These are phyloP conservation scores for Drosophila mercatorum DNA, from an alignment of 2,888 invertebrate species.

Conservation along the genomic window DNA sequence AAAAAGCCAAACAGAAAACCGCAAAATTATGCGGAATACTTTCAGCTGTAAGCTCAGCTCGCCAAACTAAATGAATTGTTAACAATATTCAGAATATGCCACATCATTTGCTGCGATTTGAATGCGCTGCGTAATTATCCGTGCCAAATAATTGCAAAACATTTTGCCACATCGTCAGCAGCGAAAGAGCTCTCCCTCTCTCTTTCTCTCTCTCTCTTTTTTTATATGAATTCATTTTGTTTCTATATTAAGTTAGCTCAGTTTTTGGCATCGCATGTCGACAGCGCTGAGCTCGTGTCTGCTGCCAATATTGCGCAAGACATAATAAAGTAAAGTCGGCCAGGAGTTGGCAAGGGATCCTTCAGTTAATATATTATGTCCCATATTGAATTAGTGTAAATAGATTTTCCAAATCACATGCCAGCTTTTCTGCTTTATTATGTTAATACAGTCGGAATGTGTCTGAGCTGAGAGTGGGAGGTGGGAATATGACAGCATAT, in stretches of 20 bases:
- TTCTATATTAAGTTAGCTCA: constrained; percentile 13
- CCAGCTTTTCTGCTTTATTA: background rate
- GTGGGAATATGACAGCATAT: no score
- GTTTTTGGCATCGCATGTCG: constrained; percentile 32
- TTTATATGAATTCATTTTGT: background rate
- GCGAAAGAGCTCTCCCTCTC: constrained; percentile 15
- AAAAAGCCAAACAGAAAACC: constrained; percentile 17
- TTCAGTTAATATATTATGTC: background rate
- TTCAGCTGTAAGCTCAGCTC: constrained; percentile 13
- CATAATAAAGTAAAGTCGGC: background rate
- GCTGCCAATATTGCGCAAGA: constrained; percentile 4
- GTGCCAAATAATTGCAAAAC: constrained; percentile 71
- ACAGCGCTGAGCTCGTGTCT: constrained; percentile 10
- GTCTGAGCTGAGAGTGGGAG: background rate
- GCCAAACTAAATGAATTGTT: constrained; percentile 33
- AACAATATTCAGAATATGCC: constrained; percentile 47
- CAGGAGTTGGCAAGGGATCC: constrained; percentile 7
- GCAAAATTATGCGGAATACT: constrained; percentile 62
- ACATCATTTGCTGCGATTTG: constrained; percentile 57
- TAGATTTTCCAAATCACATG: constrained; percentile 3
- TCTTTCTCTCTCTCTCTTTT: background rate
- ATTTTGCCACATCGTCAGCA: constrained; percentile 71
- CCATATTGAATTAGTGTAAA: constrained; percentile 7
- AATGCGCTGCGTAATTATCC: constrained; percentile 67
- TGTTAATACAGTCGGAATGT: background rate